A percentile compares a stretch with the other conserved stretches of the same genome.
Evolutionary conservation across 2,888 invertebrate species (phyloP).

Genomic region (Formica aserva): DNA sequence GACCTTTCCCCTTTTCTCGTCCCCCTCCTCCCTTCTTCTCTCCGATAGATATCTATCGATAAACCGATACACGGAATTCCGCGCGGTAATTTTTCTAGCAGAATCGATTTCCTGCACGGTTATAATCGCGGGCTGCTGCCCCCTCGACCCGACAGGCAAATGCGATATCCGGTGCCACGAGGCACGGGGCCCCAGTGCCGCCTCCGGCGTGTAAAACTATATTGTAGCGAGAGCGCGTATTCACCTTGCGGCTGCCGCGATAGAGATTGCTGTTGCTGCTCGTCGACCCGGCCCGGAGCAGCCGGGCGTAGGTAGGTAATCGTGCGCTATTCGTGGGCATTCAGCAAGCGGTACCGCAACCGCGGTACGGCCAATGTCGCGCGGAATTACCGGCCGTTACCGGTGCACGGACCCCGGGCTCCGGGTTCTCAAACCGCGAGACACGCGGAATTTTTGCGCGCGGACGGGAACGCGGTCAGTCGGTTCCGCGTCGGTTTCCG

Average conservation of each 20-base stretch:
- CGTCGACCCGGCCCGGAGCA: neutral
- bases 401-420: neutral
- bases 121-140: slow-evolving; percentile 37
- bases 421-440: slow-evolving; percentile 46
- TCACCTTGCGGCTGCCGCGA: slow-evolving; percentile 40
- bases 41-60: neutral
- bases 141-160: slow-evolving; percentile 51
- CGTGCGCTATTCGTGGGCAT: slow-evolving; percentile 35
- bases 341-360: slow-evolving; percentile 34
- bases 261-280: slow-evolving; percentile 47
- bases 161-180: slow-evolving; percentile 47
- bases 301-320: slow-evolving; percentile 20
- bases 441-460: slow-evolving; percentile 20
- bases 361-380: slow-evolving; percentile 47
- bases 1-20: neutral
- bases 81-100: slow-evolving; percentile 30
- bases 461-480: slow-evolving; percentile 10
- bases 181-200: neutral
- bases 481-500: neutral
- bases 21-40: too few species aligned
- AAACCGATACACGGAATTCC: slow-evolving; percentile 32
- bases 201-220: slow-evolving; percentile 41
- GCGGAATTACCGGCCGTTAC: slow-evolving; percentile 36
- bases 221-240: slow-evolving; percentile 44
- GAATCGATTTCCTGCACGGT: slow-evolving; percentile 38